A percentile compares a stretch with the other conserved stretches of the same genome.
Conservation (phyloP, 2,797 vertebrate species). For the Eidolon dupreanum region DNA sequence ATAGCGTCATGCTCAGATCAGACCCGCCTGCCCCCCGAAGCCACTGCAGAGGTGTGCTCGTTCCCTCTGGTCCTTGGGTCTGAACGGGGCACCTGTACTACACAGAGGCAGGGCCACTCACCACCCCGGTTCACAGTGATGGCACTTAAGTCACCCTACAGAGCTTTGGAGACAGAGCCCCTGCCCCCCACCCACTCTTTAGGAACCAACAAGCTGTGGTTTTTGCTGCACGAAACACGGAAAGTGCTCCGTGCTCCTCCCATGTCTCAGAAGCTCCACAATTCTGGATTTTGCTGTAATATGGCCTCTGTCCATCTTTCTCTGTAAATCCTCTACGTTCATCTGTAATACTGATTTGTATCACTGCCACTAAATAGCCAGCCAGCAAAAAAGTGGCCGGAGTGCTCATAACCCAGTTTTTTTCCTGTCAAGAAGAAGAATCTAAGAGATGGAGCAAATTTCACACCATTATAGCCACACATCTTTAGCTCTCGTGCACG, state of each 20-base stretch:
- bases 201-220: too few species aligned
- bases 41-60: fast-evolving
- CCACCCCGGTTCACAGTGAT: fast-evolving
- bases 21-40: background rate
- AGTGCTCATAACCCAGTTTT: background rate
- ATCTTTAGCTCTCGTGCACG: background rate
- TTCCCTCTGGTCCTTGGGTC: background rate
- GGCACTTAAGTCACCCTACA: fast-evolving
- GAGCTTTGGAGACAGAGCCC: background rate
- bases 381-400: background rate
- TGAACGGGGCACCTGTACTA: background rate
- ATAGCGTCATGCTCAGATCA: background rate
- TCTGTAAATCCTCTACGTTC: background rate
- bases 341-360: background rate
- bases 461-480: background rate
- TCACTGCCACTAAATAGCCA: background rate
- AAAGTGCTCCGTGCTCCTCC: background rate
- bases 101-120: background rate
- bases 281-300: background rate
- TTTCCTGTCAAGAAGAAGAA: background rate
- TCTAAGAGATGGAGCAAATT: background rate
- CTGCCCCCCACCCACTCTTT: too few species aligned
- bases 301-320: background rate
- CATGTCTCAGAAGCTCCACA: background rate
- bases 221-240: background rate